Percentiles rank a stretch among this genome's conserved stretches.
Evolutionary conservation across 2,888 invertebrate species (phyloP).

Genomic region (Tridacna crocea): DNA sequence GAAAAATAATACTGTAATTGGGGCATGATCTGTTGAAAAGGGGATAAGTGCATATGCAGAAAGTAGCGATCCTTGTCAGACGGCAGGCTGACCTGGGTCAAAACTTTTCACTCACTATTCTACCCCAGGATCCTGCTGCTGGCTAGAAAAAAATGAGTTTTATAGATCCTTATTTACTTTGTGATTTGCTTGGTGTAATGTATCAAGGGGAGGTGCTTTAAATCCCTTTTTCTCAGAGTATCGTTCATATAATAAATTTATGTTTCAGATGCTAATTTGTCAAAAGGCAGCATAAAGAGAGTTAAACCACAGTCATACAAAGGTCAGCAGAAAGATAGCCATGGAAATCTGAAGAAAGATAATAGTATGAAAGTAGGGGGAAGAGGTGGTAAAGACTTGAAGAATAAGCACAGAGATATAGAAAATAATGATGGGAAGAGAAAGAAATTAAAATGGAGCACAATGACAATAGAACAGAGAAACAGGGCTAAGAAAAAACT

Average conservation of each 20-base stretch:
- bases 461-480: slow-evolving; percentile 23
- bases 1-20: too few relatives aligned
- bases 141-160: too few relatives aligned
- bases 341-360: not conserved
- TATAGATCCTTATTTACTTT: too few relatives aligned
- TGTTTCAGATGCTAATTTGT: slow-evolving; percentile 17
- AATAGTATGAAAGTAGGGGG: not conserved
- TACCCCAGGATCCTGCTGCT: too few relatives aligned
- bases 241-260: not conserved
- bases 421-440: slow-evolving; percentile 4
- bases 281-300: slow-evolving; percentile 10
- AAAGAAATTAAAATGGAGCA: slow-evolving; percentile 22
- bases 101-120: too few relatives aligned
- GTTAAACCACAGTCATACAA: not conserved
- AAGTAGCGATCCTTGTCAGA: too few relatives aligned
- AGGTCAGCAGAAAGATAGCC: slow-evolving; percentile 5
- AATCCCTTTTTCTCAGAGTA: too few relatives aligned
- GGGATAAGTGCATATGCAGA: too few relatives aligned
- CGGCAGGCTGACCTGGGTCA: too few relatives aligned
- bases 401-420: not conserved
- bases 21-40: too few relatives aligned
- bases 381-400: slow-evolving; percentile 4
- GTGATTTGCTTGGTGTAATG: too few relatives aligned
- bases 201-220: too few relatives aligned
- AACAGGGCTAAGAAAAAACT: slow-evolving; percentile 21